phyloP scores from a whole-genome alignment of 1,140 invertebrate species.

The Scaptomyza graminum region DNA sequence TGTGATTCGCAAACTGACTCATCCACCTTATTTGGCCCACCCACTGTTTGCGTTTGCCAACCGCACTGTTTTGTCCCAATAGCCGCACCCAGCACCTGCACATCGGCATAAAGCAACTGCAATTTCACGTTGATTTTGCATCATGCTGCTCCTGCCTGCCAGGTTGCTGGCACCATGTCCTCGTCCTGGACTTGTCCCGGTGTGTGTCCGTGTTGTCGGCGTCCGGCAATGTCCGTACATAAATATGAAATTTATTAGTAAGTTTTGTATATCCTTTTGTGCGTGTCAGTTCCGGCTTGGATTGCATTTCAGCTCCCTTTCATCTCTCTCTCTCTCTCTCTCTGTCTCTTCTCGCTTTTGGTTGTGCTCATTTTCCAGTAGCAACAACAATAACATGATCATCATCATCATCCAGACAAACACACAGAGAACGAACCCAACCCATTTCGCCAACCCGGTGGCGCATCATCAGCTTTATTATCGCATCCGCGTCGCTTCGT shows the following conservation, averaged over 20 bases:
- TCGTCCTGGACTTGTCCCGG: neutral
- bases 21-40: constrained; percentile 13
- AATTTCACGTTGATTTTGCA: constrained; percentile 68
- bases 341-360: no score
- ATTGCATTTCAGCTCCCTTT: constrained; percentile 49
- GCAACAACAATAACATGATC: constrained; percentile 35
- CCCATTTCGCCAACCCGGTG: neutral
- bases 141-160: neutral
- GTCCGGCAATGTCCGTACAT: constrained; percentile 60
- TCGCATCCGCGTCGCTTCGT: constrained; percentile 27
- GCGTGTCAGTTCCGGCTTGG: constrained; percentile 76
- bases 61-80: constrained; percentile 52
- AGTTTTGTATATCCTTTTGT: constrained; percentile 79
- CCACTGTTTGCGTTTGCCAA: constrained; percentile 61
- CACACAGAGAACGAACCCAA: neutral
- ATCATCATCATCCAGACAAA: neutral
- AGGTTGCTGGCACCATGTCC: neutral
- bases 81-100: constrained; percentile 25
- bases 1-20: constrained; percentile 57
- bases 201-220: constrained; percentile 7
- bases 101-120: constrained; percentile 11
- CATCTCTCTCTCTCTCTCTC: no score
- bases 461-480: constrained; percentile 51
- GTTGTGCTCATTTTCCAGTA: constrained; percentile 38
- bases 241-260: constrained; percentile 81